phyloP scores from a whole-genome alignment of 2,888 invertebrate species.

The Emmelina monodactyla region DNA sequence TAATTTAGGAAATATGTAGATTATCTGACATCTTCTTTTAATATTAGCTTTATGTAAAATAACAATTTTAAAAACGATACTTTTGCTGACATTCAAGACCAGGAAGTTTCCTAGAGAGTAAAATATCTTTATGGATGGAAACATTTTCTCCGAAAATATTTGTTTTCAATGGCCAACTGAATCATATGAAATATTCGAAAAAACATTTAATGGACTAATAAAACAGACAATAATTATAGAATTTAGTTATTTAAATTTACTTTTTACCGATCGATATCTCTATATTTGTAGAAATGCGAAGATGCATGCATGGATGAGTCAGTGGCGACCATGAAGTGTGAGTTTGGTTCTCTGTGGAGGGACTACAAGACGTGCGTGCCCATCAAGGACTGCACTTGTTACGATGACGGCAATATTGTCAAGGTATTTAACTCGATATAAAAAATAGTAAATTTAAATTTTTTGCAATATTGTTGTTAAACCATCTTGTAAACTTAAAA shows the following conservation, averaged over 20 bases:
- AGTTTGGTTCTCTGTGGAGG: slow-evolving; percentile 70
- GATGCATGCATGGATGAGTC: slow-evolving; percentile 33
- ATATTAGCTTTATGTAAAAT: no score
- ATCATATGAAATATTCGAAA: not conserved
- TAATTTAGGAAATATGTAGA: no score
- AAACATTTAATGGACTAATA: not conserved
- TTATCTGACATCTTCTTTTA: no score
- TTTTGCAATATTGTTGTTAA: no score
- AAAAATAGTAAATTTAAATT: no score
- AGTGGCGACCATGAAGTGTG: slow-evolving; percentile 52
- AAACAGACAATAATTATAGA: not conserved
- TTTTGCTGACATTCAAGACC: no score
- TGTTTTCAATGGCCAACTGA: not conserved
- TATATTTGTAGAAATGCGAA: slow-evolving; percentile 37
- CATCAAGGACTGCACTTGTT: slow-evolving; percentile 78
- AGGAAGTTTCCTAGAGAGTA: no score
- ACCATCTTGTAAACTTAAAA: no score
- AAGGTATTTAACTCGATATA: no score
- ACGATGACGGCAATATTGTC: slow-evolving; percentile 69
- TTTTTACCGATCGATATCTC: not conserved
- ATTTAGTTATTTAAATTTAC: not conserved
- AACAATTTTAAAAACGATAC: no score
- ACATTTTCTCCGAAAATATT: no score
- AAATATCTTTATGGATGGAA: no score
- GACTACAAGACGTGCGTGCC: slow-evolving; percentile 78